Conservation (phyloP, 2,113 vertebrate species). For the cattle (Bos taurus) region ARS-UCD2.0 NC_037330.1:38681501-38682000, state of each 20-base stretch:
- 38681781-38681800: slow-evolving; percentile 75
- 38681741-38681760: slow-evolving; percentile 4
- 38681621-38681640: no score
- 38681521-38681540: no score
- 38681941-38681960: slow-evolving; percentile 80
- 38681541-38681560: no score
- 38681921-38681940: slow-evolving; percentile 75
- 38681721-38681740: no score
- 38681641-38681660: no score
- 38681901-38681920: slow-evolving; percentile 79
- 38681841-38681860: slow-evolving; percentile 76
- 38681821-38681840: slow-evolving; percentile 81
- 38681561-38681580: no score
- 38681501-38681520: no score
- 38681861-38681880: slow-evolving; percentile 87
- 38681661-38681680: no score
- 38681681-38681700: no score
- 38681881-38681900: slow-evolving; percentile 85
- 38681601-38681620: no score
- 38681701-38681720: no score
- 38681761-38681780: slow-evolving; percentile 73
- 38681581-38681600: no score
- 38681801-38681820: slow-evolving; percentile 81
- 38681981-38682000: slow-evolving; percentile 32
- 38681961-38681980: slow-evolving; percentile 61